Evolutionary conservation across 1,140 invertebrate genomes (phyloP), one percentile per base, ranked within the genome.

Genomic region (Drosophila pachea): DNA sequence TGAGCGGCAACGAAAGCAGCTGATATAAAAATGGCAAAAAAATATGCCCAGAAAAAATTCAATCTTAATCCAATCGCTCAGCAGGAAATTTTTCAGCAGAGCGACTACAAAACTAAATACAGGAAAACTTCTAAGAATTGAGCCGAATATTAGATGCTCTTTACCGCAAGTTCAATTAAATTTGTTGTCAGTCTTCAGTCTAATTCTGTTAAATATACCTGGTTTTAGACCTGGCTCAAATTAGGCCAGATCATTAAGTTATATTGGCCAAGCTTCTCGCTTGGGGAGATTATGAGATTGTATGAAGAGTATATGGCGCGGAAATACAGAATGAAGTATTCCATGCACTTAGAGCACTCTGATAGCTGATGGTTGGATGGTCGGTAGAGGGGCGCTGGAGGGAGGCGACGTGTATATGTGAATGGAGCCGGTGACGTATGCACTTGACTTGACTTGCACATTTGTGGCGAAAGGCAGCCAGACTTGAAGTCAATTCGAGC

Each of bases 401-500:
- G n/a, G n/a, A n/a, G n/a, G n/a, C n/a, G 40, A 43, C 11, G 36
- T 36, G 33, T 64, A 59, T 32, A 12, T n/a, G 43, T 71, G 76
- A 71, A 67, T 56, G 72, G 68, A 67, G 59, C 49, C 63, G 65
- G 54, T 78, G 77, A 79, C 77, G 69, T 79, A 79, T 79, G 77
- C 74, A 81, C 73, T 79, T 79, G 77, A 78, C 75, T 73, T 69
- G 75, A 79, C 68, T 76, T 79, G 73, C 73, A 79, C 76, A 78
- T 79, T 79, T 75, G 73, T 55, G 68, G 60, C 49, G 35, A 66
- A 66, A 58, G 63, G 48, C 68, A 38, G 76, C 60, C 62, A 63
- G 74, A 65, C 74, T 68, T 52, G 61, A 61, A 73, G 73, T 81
- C 77, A 70, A 73, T 76, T 69, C 64, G 32, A 69, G 69, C 60